Conservation (phyloP, 2,113 vertebrate species). For the Alexandromys fortis region DNA sequence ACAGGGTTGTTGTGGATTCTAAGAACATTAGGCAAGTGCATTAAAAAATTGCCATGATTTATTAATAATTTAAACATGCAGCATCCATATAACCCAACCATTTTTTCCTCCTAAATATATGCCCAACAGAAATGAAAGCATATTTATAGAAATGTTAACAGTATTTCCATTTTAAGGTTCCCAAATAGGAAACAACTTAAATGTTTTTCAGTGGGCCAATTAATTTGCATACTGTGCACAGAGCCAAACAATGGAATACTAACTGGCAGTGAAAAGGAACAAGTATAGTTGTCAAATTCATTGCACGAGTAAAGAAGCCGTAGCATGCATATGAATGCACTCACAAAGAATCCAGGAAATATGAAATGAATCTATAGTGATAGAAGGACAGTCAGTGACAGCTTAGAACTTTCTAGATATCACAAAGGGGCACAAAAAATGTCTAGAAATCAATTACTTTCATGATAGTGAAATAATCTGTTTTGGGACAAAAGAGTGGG, state of each 20-base stretch:
- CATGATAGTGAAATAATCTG: neutral
- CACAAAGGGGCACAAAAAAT: neutral
- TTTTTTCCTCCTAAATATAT: slow-evolving; percentile 47
- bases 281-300: slow-evolving; percentile 13
- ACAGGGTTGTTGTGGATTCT: neutral
- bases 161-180: slow-evolving; percentile 52
- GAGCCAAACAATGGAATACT: neutral
- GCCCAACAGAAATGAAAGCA: slow-evolving; percentile 58
- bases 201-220: neutral
- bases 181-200: slow-evolving; percentile 47
- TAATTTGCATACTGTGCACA: neutral
- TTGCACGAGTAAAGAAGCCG: neutral
- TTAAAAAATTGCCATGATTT: slow-evolving; percentile 49
- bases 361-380: neutral
- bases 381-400: neutral
- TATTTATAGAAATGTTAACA: slow-evolving; percentile 28
- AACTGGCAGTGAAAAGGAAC: slow-evolving; percentile 24
- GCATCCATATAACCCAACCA: neutral
- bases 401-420: neutral
- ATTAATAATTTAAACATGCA: slow-evolving; percentile 54
- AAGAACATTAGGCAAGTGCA: neutral
- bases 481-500: neutral
- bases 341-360: neutral
- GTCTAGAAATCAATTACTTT: neutral
- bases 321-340: neutral